A percentile compares a stretch with the other conserved stretches of the same genome.
phyloP scores from a whole-genome alignment of 2,888 invertebrate genomes.

The Pseudococcus longispinus region DNA sequence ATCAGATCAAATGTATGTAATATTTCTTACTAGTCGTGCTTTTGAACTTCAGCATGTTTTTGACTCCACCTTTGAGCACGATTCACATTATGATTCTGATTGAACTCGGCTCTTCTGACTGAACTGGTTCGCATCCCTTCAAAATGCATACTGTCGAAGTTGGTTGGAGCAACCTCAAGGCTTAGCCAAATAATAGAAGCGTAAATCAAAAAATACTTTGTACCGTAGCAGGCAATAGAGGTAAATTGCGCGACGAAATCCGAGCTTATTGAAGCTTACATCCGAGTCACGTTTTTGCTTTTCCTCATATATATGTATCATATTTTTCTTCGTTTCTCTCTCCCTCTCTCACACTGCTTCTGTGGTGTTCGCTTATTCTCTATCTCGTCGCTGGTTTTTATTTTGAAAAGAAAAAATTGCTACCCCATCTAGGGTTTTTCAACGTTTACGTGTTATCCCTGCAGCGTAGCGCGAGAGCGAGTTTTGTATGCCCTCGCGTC shows the following conservation, averaged over 20 bases:
- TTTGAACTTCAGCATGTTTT: too few species aligned
- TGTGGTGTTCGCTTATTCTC: not conserved
- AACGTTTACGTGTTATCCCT: conserved; percentile 24
- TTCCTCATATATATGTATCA: not conserved
- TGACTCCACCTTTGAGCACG: too few species aligned
- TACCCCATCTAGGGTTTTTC: not conserved
- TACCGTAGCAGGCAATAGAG: conserved; percentile 29
- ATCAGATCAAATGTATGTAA: too few species aligned
- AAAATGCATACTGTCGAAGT: not conserved
- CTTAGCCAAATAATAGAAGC: not conserved
- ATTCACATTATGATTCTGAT: too few species aligned
- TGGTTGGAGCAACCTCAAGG: not conserved
- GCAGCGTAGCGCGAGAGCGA: not conserved
- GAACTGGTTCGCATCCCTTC: too few species aligned
- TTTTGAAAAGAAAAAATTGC: conserved; percentile 31
- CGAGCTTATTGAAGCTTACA: conserved; percentile 48
- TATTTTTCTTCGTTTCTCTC: not conserved
- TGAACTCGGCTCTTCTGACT: too few species aligned
- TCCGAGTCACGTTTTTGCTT: conserved; percentile 41
- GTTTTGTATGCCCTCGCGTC: not conserved
- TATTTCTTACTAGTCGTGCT: too few species aligned
- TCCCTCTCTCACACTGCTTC: not conserved
- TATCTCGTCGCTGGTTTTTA: not conserved
- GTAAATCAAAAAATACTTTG: conserved; percentile 40
- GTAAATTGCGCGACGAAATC: conserved; percentile 49